phyloP scores from a whole-genome alignment of 2,797 vertebrate genomes.

The Microcaecilia unicolor region DNA sequence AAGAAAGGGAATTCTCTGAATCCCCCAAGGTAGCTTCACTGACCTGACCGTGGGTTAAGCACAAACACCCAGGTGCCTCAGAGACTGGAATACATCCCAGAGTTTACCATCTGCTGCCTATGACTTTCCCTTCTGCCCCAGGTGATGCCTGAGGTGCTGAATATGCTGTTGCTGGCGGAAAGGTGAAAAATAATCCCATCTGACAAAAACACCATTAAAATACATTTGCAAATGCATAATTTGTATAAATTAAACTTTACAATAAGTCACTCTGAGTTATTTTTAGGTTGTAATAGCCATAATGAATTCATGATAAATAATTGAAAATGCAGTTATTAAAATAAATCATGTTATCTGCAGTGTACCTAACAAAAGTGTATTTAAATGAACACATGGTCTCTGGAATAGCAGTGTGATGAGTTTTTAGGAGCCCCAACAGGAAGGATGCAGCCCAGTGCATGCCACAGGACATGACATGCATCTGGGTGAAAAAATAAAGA shows the following conservation, averaged over 20 bases:
- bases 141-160: background rate
- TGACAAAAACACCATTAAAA: no score
- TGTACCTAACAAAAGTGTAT: background rate
- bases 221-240: no score
- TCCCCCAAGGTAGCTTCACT: background rate
- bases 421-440: background rate
- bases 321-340: no score
- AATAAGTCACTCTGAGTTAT: no score
- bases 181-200: no score
- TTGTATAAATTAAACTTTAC: no score
- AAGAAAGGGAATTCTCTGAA: no score
- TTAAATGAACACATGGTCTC: background rate
- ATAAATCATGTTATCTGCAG: no score
- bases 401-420: background rate
- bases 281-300: background rate
- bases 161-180: conserved; percentile 5
- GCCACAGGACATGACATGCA: background rate
- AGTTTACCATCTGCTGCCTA: background rate
- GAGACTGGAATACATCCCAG: conserved; percentile 1
- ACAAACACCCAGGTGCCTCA: background rate
- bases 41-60: background rate
- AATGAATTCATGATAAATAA: no score
- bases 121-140: background rate
- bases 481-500: rapidly evolving
- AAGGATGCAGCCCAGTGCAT: background rate